Percentiles rank a stretch among this genome's conserved stretches.
These are phyloP conservation scores for Ephestia elutella DNA, from an alignment of 1,140 invertebrate species.

Conservation along the genomic window DNA sequence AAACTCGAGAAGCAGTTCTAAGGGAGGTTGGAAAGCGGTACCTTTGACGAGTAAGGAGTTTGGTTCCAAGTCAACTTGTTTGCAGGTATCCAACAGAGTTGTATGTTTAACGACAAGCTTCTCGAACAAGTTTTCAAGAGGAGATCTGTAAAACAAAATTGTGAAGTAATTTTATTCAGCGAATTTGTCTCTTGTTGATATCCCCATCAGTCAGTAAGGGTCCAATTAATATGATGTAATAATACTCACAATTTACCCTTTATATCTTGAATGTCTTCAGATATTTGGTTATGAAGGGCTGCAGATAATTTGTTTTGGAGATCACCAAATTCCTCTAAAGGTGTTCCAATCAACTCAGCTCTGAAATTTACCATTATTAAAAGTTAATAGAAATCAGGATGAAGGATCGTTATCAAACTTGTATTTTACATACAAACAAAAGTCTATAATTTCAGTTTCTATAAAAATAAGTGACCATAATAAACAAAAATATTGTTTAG, in stretches of 20 bases:
- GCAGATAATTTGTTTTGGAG: slow-evolving; percentile 47
- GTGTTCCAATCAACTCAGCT: slow-evolving; percentile 42
- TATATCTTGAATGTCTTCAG: slow-evolving; percentile 44
- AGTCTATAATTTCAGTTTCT: no score
- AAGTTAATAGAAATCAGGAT: no score
- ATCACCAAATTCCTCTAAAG: slow-evolving; percentile 50
- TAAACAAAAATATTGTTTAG: no score
- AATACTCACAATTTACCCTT: slow-evolving; percentile 48
- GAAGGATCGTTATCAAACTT: no score
- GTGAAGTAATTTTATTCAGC: no score
- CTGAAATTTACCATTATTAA: slow-evolving; percentile 34
- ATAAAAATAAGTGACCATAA: no score
- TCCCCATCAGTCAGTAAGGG: no score
- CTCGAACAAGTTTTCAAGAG: slow-evolving; percentile 51
- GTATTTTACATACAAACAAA: no score
- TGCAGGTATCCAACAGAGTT: slow-evolving; percentile 43
- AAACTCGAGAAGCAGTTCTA: slow-evolving; percentile 57
- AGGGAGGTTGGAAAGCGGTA: slow-evolving; percentile 54
- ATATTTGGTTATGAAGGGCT: slow-evolving; percentile 48
- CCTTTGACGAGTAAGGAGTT: slow-evolving; percentile 45
- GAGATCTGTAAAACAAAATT: slow-evolving; percentile 40
- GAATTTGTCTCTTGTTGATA: no score
- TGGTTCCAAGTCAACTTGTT: slow-evolving; percentile 39
- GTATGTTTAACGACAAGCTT: slow-evolving; percentile 49
- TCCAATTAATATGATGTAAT: slow-evolving; percentile 6